A percentile compares a stretch with the other conserved stretches of the same genome.
phyloP scores from a whole-genome alignment of 2,888 invertebrate genomes.

The Metallyticus violacea region DNA sequence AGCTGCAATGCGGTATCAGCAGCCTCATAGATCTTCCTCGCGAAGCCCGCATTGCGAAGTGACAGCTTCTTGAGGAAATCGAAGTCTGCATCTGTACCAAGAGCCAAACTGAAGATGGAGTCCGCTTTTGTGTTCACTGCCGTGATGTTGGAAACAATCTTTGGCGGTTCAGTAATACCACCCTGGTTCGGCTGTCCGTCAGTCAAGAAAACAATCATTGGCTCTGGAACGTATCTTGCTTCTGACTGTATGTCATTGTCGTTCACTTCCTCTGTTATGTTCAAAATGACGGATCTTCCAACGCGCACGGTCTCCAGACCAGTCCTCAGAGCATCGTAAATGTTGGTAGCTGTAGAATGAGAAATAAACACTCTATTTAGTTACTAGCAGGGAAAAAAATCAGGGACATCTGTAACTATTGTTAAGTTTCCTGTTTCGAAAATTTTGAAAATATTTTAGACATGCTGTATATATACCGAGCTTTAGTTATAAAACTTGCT shows the following conservation, averaged over 20 bases:
- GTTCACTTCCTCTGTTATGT: slow-evolving; percentile 30
- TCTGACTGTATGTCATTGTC: not conserved
- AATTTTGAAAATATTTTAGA: no score
- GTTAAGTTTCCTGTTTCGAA: no score
- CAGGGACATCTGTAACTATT: no score
- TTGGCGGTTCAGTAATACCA: slow-evolving; percentile 43
- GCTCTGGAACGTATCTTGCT: slow-evolving; percentile 46
- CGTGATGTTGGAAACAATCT: slow-evolving; percentile 54
- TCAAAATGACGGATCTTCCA: slow-evolving; percentile 34
- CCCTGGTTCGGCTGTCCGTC: slow-evolving; percentile 66
- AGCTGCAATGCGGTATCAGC: slow-evolving; percentile 66
- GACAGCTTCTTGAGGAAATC: slow-evolving; percentile 64
- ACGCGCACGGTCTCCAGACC: slow-evolving; percentile 52
- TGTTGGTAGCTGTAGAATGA: slow-evolving; percentile 58
- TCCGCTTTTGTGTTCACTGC: slow-evolving; percentile 50
- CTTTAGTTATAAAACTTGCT: no score
- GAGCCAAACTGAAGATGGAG: slow-evolving; percentile 66
- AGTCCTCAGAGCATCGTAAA: slow-evolving; percentile 59
- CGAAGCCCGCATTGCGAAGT: slow-evolving; percentile 62
- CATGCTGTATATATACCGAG: no score
- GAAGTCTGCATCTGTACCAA: slow-evolving; percentile 66
- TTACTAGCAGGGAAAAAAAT: no score
- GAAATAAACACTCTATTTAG: no score
- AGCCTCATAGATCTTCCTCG: slow-evolving; percentile 69
- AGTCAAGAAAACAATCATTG: slow-evolving; percentile 63